Percentiles rank a stretch among this genome's conserved stretches.
These are phyloP conservation scores for Sinocyclocheilus maitianheensis DNA, from an alignment of 2,113 vertebrate species.

Conservation along the genomic window DNA sequence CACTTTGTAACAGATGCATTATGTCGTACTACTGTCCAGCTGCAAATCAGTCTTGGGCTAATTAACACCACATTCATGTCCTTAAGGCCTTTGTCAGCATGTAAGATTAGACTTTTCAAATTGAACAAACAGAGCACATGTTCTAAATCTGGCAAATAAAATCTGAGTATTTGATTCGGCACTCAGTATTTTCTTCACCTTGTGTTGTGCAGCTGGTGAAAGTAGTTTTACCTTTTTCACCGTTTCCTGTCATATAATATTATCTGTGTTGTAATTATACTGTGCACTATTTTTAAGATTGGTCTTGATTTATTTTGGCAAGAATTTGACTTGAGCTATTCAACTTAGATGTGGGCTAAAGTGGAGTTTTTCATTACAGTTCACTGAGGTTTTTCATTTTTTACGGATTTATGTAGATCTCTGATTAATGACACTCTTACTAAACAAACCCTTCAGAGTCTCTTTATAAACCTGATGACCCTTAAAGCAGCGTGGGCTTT, in stretches of 20 bases:
- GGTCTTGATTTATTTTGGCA: not conserved
- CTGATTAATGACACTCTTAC: not conserved
- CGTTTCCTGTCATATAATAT: not conserved
- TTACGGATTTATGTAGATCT: slow-evolving; percentile 6
- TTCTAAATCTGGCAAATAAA: not conserved
- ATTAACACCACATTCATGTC: slow-evolving; percentile 47
- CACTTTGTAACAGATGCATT: not conserved
- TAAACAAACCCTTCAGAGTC: not conserved
- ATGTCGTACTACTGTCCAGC: slow-evolving; percentile 49
- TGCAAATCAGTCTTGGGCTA: slow-evolving; percentile 51
- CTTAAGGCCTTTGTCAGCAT: slow-evolving; percentile 39
- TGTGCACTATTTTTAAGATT: not conserved
- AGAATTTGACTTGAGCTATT: slow-evolving; percentile 31
- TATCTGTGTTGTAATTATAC: not conserved
- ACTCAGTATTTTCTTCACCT: not conserved
- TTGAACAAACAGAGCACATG: slow-evolving; percentile 29
- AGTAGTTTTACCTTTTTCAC: not conserved
- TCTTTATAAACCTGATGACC: slow-evolving; percentile 13
- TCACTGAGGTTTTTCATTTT: not conserved
- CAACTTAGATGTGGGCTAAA: slow-evolving; percentile 9
- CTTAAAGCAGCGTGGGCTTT: not conserved
- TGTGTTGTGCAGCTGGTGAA: not conserved
- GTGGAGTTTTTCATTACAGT: not conserved
- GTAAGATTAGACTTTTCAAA: slow-evolving; percentile 52
- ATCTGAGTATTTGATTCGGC: not conserved